phyloP scores from a whole-genome alignment of 2,113 vertebrate species.

The Misgurnus anguillicaudatus region DNA sequence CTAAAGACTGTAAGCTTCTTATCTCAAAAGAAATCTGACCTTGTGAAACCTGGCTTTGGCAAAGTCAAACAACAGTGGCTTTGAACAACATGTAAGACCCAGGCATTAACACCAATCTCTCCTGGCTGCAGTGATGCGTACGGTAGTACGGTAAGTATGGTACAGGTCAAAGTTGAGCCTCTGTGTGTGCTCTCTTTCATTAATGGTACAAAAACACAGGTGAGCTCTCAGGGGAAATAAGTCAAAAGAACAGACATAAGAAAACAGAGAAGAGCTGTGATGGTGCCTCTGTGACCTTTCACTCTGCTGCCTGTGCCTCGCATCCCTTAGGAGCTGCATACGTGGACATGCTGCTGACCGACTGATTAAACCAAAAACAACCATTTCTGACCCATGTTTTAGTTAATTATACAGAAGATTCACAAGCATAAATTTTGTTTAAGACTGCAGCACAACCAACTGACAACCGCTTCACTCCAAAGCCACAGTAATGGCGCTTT shows the following conservation, averaged over 20 bases:
- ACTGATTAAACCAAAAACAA: constrained; percentile 44
- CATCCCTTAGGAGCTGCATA: constrained; percentile 12
- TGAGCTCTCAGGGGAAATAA: constrained; percentile 23
- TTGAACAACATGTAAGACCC: background rate
- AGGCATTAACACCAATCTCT: constrained; percentile 28
- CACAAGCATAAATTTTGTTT: constrained; percentile 14
- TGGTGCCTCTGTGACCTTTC: constrained; percentile 36
- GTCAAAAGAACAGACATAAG: background rate
- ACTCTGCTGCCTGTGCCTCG: background rate
- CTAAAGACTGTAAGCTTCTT: constrained; percentile 5
- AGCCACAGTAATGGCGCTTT: too few relatives aligned
- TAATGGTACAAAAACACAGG: constrained; percentile 41
- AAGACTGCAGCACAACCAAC: constrained; percentile 6
- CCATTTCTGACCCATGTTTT: constrained; percentile 14
- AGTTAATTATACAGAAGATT: constrained; percentile 36
- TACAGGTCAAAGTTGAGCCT: background rate
- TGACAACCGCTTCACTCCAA: background rate
- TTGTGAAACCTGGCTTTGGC: constrained; percentile 28
- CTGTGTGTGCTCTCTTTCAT: constrained; percentile 26
- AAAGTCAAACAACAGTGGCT: background rate
- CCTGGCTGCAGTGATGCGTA: background rate
- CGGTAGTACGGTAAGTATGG: background rate
- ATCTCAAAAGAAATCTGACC: background rate
- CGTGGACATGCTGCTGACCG: constrained; percentile 23
- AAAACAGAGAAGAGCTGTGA: background rate